Evolutionary conservation across 2,797 vertebrate genomes (phyloP), one percentile per base, ranked within the genome.

Genomic region (Bucorvus abyssinicus): DNA sequence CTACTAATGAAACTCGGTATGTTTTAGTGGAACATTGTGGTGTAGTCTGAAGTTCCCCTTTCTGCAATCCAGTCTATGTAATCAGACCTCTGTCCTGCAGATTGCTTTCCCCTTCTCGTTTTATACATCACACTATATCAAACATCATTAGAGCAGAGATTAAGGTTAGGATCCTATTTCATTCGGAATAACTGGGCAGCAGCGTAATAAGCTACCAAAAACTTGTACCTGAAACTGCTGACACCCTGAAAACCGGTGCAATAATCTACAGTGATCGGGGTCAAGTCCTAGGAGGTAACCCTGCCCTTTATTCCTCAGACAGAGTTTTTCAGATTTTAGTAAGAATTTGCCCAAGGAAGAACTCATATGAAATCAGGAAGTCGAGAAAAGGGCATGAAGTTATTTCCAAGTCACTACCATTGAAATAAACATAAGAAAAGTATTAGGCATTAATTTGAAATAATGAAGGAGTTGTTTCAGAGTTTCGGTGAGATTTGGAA

Each of bases 111-210:
- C 63, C 44, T 89, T 93, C 73, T 93, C 94, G 80, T 94, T 96
- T 93, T 94, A 89, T 93, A 55, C 93, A 93, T 95, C 55, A 55
- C 63, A 59, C 80, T 90, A 36, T 71, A 93, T 90, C 91, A 89
- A 96, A 64, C 55, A 91, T 67, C 77, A 90, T 92, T 93, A 89
- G 86, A 95, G 95, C 52, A 89, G 67, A 78, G 63, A 42, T 59
- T 90, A 38, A 91, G 69, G 83, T 96, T 97, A 78, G 77, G 91
- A 94, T 97, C 65, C 69, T 88, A 73, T 94, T 96, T 93, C 44
- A 38, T 90, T 91, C 88, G 70, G 94, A 96, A 67, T 77, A 92
- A 94, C 55, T 79, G 82, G 30, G 79, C 85, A 84, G 76, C 83
- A 49, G 55, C 0, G 0, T 78, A 90, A 73, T 75, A 94, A 86